A percentile compares a stretch with the other conserved stretches of the same genome.
Evolutionary conservation across 2,113 vertebrate genomes (phyloP).

Genomic region (Mastomys natalensis): DNA sequence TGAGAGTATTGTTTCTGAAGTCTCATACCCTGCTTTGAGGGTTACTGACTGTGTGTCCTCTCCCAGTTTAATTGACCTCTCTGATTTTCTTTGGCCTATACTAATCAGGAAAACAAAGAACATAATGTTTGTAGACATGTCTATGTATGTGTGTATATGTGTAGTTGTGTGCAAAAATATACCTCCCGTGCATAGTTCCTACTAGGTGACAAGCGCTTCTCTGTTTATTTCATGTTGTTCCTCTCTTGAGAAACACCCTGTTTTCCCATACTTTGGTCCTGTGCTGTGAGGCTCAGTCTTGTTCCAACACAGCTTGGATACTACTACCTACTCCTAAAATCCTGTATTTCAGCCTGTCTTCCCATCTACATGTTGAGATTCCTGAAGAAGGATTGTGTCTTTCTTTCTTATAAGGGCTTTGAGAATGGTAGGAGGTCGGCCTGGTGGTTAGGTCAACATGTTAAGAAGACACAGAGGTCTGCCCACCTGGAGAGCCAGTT

Average conservation of each 20-base stretch:
- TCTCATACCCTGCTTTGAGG: neutral
- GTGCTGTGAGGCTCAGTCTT: neutral
- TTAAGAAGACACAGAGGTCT: neutral
- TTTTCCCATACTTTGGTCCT: neutral
- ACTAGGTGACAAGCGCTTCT: neutral
- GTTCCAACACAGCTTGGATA: neutral
- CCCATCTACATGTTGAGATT: neutral
- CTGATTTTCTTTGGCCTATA: neutral
- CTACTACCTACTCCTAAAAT: neutral
- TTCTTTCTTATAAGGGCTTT: neutral
- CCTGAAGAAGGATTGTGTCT: neutral
- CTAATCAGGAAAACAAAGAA: conserved; percentile 38
- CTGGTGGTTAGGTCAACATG: neutral
- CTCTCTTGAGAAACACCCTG: neutral
- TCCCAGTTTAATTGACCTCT: neutral
- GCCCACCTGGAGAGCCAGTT: neutral
- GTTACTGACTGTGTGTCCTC: neutral
- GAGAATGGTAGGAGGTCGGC: neutral
- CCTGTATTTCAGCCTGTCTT: neutral
- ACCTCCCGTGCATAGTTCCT: neutral
- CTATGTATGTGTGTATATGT: neutral
- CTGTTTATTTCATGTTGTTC: neutral
- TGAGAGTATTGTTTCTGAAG: neutral
- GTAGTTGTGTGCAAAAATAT: neutral
- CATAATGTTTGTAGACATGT: neutral